Evolutionary conservation across 2,797 vertebrate genomes (phyloP), one percentile per base, ranked within the genome.

Genomic region (Toxotes lorentzi): DNA sequence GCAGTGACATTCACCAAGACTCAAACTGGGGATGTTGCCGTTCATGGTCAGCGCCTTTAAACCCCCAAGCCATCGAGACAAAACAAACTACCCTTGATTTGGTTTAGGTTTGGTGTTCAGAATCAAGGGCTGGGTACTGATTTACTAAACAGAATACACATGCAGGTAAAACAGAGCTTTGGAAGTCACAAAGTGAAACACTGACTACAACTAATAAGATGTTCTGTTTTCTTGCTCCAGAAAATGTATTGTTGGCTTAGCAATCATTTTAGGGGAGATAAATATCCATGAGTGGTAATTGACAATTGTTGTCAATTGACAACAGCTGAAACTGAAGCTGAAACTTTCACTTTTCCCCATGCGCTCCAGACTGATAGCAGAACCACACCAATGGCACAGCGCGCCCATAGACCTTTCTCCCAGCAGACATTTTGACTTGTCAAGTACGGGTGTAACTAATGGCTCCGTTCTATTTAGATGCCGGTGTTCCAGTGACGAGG

Each of bases 241-340:
- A 76, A 65, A 70, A 66, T 10, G 4, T 48, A 0, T 67, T 65
- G 47, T 74, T 53, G 38, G 35, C 43, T 61, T 65, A 59, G 40
- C 63, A 40, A 58, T 81, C 68, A 51, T 70, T 9, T 10, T 32
- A 21, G 69, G 27, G 17, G 58, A 59, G 58, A 76, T 47, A 73
- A 71, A 80, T 68, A 64, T 63, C 70, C 51, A n/a, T 17, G 38
- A 71, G 70, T 12, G 2, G 40, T 74, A 60, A 79, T n/a, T n/a
- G n/a, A n/a, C n/a, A n/a, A n/a, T n/a, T n/a, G n/a, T 76, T 82
- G 65, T 72, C 59, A 69, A 4, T 41, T 70, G 59, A 73, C 51
- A 59, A 41, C 50, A 70, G 65, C 23, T 47, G 51, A 73, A 73
- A 45, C 1, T 34, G n/a, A n/a, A n/a, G 61, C 34, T 35, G 65